These are phyloP conservation scores for Melitaea cinxia DNA, from an alignment of 1,140 invertebrate genomes.

Conservation along the genomic window DNA sequence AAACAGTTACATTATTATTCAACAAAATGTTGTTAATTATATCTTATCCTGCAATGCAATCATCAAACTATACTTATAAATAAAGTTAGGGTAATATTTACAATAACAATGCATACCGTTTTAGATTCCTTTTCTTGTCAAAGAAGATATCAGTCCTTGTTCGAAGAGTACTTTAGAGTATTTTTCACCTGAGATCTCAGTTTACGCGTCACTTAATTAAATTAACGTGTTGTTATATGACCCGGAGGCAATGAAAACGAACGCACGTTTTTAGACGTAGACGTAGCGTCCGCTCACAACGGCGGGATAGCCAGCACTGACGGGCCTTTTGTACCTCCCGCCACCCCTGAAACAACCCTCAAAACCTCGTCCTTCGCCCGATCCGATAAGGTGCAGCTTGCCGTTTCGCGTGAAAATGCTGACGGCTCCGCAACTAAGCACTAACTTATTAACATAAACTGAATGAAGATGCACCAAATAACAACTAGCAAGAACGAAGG, in stretches of 20 bases:
- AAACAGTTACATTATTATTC: too few species aligned
- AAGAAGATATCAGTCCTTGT: conserved; percentile 53
- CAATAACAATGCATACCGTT: conserved; percentile 45
- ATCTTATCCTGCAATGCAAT: too few species aligned
- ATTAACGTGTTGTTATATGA: conserved; percentile 54
- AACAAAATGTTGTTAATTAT: too few species aligned
- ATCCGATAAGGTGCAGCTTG: conserved; percentile 63
- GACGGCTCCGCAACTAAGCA: conserved; percentile 62
- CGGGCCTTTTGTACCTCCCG: conserved; percentile 52
- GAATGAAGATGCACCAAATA: conserved; percentile 64
- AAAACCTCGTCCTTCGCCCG: conserved; percentile 56
- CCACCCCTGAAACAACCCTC: conserved; percentile 58
- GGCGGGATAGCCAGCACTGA: conserved; percentile 67
- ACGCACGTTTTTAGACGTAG: conserved; percentile 31
- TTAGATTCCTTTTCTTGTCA: conserved; percentile 27
- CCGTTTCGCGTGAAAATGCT: conserved; percentile 60
- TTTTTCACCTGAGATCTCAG: conserved; percentile 61
- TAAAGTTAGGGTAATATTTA: conserved; percentile 34
- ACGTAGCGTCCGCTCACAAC: conserved; percentile 61
- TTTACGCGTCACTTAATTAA: conserved; percentile 73
- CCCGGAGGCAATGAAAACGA: conserved; percentile 31
- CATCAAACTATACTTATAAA: conserved; percentile 31
- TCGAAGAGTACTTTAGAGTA: conserved; percentile 48
- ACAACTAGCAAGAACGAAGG: conserved; percentile 15
- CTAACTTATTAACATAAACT: conserved; percentile 73